These are phyloP conservation scores for Mercenaria mercenaria DNA, from an alignment of 1,140 invertebrate species.

Conservation along the genomic window DNA sequence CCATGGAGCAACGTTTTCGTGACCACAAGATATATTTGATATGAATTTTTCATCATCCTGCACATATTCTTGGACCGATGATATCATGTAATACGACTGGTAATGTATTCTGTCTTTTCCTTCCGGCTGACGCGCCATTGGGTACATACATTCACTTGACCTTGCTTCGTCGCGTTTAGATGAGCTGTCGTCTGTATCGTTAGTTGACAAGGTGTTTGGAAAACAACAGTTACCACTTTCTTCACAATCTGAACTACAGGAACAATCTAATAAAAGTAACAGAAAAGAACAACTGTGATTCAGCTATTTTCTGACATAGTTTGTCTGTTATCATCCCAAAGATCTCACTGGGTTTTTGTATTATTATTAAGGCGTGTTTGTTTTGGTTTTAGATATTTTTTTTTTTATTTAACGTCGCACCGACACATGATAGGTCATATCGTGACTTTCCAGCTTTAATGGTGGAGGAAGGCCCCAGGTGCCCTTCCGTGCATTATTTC, in stretches of 20 bases:
- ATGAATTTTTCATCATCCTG: not conserved
- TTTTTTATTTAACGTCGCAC: no score
- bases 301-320: no score
- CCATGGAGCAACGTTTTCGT: conserved; percentile 2
- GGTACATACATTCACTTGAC: not conserved
- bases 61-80: not conserved
- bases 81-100: not conserved
- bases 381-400: no score
- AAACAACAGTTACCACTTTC: not conserved
- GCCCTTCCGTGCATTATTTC: no score
- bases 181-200: not conserved
- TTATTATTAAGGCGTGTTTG: no score
- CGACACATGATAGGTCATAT: no score
- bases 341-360: no score
- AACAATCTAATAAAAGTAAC: not conserved
- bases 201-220: not conserved
- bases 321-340: no score
- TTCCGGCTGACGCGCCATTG: not conserved
- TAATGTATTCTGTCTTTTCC: not conserved
- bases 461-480: no score
- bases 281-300: no score
- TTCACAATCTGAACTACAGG: not conserved
- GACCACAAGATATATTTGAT: not conserved
- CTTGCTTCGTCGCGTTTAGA: no score
- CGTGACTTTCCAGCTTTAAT: no score